phyloP scores from a whole-genome alignment of 2,113 vertebrate species.

The Ardeotis arabs region DNA sequence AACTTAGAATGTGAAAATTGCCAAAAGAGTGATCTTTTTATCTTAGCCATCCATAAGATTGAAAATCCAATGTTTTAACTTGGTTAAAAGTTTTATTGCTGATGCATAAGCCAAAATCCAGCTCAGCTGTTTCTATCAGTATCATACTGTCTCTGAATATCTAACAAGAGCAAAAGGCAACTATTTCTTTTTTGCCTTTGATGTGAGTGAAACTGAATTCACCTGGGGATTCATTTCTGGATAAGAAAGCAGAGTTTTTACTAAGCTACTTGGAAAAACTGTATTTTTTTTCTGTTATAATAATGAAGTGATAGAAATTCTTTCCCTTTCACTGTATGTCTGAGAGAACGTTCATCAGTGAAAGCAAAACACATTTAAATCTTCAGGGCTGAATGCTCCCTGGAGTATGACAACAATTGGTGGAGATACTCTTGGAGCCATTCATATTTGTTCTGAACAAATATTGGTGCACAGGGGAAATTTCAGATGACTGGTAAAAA shows the following conservation, averaged over 20 bases:
- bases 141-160: background rate
- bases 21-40: background rate
- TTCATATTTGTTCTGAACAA: background rate
- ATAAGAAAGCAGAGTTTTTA: background rate
- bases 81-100: background rate
- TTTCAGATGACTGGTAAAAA: background rate
- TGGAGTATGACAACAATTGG: background rate
- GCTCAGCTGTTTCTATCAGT: background rate
- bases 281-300: background rate
- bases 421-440: background rate
- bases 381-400: background rate
- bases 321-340: background rate
- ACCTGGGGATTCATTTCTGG: background rate
- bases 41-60: background rate
- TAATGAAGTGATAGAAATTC: background rate
- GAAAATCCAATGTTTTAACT: background rate
- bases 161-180: background rate
- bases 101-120: background rate
- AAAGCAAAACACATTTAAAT: constrained; percentile 37
- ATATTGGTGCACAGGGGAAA: background rate
- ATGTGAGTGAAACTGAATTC: background rate
- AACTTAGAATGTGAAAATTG: background rate
- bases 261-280: constrained; percentile 1
- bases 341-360: background rate
- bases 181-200: background rate